Conservation (phyloP, 2,113 vertebrate genomes). For the Grammomys surdaster region DNA sequence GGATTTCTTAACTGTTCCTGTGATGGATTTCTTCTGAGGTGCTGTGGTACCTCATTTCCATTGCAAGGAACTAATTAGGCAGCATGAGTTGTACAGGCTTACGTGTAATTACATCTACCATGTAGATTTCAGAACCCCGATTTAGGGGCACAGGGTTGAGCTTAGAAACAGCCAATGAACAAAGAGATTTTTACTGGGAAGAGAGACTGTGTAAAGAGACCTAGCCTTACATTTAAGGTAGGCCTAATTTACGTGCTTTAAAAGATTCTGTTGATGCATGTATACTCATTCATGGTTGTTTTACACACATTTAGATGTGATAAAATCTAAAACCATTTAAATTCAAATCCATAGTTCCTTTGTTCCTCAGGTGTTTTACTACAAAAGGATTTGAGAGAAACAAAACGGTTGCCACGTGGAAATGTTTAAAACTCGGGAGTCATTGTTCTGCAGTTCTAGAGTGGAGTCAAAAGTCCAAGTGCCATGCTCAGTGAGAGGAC, state of each 20-base stretch:
- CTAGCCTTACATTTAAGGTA: neutral
- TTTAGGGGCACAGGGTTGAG: neutral
- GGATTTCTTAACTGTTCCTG: neutral
- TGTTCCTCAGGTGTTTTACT: conserved; percentile 11
- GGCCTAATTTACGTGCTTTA: neutral
- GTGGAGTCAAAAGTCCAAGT: conserved; percentile 34
- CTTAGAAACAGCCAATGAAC: neutral
- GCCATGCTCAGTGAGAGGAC: neutral
- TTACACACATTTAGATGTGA: neutral
- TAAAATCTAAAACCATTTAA: conserved; percentile 21
- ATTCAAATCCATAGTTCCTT: neutral
- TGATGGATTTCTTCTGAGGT: neutral
- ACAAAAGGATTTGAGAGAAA: conserved; percentile 40
- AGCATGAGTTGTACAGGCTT: neutral
- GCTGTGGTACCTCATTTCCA: neutral
- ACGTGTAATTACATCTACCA: conserved; percentile 6
- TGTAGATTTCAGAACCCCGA: neutral
- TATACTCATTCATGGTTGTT: neutral
- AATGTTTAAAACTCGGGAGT: neutral
- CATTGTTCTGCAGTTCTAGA: neutral
- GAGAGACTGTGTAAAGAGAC: neutral
- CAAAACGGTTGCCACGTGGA: neutral
- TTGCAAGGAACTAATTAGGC: neutral
- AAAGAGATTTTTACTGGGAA: neutral
- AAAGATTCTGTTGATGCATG: neutral